Conservation (phyloP, 2,888 invertebrate genomes). For the Caenorhabditis japonica region DNA sequence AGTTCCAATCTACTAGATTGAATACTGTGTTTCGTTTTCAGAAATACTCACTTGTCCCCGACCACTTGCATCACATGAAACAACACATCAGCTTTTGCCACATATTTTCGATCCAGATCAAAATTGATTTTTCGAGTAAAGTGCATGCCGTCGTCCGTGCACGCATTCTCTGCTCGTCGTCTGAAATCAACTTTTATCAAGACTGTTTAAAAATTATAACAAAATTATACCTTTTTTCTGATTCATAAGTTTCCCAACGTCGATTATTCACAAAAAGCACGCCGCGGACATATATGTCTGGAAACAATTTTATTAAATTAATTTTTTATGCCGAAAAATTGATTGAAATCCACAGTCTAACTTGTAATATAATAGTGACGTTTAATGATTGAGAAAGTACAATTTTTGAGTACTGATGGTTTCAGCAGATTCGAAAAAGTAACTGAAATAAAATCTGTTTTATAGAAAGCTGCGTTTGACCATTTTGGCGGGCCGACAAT, state of each 20-base stretch:
- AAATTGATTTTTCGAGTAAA: constrained; percentile 45
- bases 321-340: too few relatives aligned
- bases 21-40: too few relatives aligned
- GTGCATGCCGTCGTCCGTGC: constrained; percentile 47
- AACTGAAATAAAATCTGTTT: too few relatives aligned
- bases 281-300: constrained; percentile 40
- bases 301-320: background rate
- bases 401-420: too few relatives aligned
- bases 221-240: constrained; percentile 21
- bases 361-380: too few relatives aligned
- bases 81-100: constrained; percentile 30
- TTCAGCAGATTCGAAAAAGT: too few relatives aligned
- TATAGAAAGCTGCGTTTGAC: too few relatives aligned
- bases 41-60: constrained; percentile 22
- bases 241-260: constrained; percentile 26
- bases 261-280: constrained; percentile 24
- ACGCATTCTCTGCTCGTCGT: constrained; percentile 29
- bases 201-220: background rate
- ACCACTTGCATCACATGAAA: constrained; percentile 47
- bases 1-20: too few relatives aligned
- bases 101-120: constrained; percentile 40
- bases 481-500: too few relatives aligned
- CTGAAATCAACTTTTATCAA: constrained; percentile 18
- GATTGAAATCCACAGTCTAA: too few relatives aligned
- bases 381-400: too few relatives aligned